Evolutionary conservation across 2,888 invertebrate genomes (phyloP).

Genomic region (Lumbricus terrestris): DNA sequence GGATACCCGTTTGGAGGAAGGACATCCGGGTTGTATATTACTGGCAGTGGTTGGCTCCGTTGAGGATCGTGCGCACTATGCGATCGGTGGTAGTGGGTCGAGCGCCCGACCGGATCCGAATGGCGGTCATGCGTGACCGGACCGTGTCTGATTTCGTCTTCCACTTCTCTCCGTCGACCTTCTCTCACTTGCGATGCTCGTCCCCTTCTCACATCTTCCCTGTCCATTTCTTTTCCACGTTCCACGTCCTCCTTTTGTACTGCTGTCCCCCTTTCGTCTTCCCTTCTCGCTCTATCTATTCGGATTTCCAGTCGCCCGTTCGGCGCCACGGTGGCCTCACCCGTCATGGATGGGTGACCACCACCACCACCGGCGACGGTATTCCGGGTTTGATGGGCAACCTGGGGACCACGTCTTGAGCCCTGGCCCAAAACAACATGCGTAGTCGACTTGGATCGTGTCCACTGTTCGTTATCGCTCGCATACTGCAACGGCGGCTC

Average conservation of each 20-base stretch:
- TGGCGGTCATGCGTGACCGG: not conserved
- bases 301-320: not conserved
- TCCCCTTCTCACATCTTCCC: not conserved
- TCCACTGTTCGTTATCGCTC: not conserved
- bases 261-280: not conserved
- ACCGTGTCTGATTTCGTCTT: not conserved
- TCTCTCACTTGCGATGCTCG: not conserved
- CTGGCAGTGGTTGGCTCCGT: not conserved
- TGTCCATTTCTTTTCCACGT: too few species aligned
- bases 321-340: not conserved
- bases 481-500: constrained; percentile 23
- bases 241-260: too few species aligned
- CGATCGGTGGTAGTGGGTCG: not conserved
- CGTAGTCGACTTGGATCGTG: not conserved
- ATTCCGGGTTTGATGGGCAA: not conserved
- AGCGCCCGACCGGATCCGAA: not conserved
- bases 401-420: not conserved
- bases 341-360: not conserved
- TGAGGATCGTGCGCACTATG: not conserved
- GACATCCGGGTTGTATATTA: not conserved
- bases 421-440: not conserved
- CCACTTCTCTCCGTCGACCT: not conserved
- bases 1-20: not conserved
- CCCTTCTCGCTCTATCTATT: not conserved
- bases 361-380: not conserved